Conservation (phyloP, 1,140 invertebrate genomes). For the Drosophila parabipectinata region DNA sequence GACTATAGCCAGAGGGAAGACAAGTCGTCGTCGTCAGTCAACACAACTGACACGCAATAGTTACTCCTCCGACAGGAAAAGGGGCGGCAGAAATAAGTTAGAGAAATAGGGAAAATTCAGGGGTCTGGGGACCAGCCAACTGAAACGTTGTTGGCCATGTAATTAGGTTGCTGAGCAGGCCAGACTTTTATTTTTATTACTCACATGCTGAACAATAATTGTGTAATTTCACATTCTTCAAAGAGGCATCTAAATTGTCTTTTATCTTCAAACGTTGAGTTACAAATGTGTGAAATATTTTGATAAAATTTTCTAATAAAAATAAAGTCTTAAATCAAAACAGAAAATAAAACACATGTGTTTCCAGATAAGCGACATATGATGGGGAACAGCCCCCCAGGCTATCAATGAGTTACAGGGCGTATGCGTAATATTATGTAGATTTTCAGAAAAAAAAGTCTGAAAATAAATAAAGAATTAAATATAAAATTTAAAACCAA, state of each 20-base stretch:
- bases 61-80: slow-evolving; percentile 17
- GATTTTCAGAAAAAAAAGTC: slow-evolving; percentile 27
- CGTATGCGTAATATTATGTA: slow-evolving; percentile 47
- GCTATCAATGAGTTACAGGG: slow-evolving; percentile 38
- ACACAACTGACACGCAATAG: slow-evolving; percentile 58
- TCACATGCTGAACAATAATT: slow-evolving; percentile 51
- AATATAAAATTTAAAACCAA: background rate
- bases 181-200: slow-evolving; percentile 25
- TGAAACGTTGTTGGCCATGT: slow-evolving; percentile 46
- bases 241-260: slow-evolving; percentile 32
- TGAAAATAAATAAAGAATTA: background rate
- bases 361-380: slow-evolving; percentile 18
- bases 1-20: slow-evolving; percentile 8
- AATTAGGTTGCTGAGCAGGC: slow-evolving; percentile 52
- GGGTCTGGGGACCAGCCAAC: slow-evolving; percentile 21
- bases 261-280: slow-evolving; percentile 28
- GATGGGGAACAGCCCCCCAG: slow-evolving; percentile 1
- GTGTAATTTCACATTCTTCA: slow-evolving; percentile 38
- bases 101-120: slow-evolving; percentile 23
- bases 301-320: slow-evolving; percentile 38
- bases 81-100: slow-evolving; percentile 14
- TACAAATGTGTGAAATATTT: slow-evolving; percentile 52
- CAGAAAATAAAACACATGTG: slow-evolving; percentile 53
- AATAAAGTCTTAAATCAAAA: slow-evolving; percentile 67
- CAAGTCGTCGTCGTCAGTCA: slow-evolving; percentile 44